Base-by-base conservation (phyloP, 2,797 vertebrate species). In the Diplodus puntazzo region DNA sequence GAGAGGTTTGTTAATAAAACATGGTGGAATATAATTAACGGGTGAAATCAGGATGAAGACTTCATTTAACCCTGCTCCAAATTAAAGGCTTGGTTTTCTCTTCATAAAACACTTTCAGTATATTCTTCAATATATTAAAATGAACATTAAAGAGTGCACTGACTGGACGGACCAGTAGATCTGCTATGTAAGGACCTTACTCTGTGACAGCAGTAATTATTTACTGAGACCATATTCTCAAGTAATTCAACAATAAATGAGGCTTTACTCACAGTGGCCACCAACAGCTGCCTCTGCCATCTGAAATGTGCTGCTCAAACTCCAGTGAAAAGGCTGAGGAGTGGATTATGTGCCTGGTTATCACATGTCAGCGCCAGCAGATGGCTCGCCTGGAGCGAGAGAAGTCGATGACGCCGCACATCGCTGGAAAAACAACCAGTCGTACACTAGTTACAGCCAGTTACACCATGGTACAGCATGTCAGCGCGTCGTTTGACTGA, bases 301-400 rank as follows among this genome's bases (percentile, higher is more conserved):
- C 61, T 79, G 69, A 86, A 70, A 79, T n/a, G 64, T 61, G 55
- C 59, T 64, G n/a, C 23, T 73, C n/a, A 25, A 71, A 62, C 55
- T 55, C 9, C 6, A 78, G 71, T 43, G 75, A 58, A 58, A 53
- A 74, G 64, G 48, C 59, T 54, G 64, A 72, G 60, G 63, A 88
- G 77, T 76, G 84, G 83, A 88, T 87, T 77, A 82, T 84, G 57
- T 82, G 80, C 48, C 85, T 81, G 80, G 77, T 91, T 88, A 82
- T 88, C 79, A 80, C 85, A 78, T 88, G 80, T 87, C 77, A 75
- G 82, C 79, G 68, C 67, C 81, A 76, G 84, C 89, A 92, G 90
- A 92, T 91, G 90, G 88, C 83, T 88, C 23, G 86, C 89, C 89
- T 59, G 70, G 25, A 83, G 91, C 84, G 0, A 81, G 67, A 75